Evolutionary conservation across 2,888 invertebrate species (phyloP).

Genomic region (Lypha dubia): DNA sequence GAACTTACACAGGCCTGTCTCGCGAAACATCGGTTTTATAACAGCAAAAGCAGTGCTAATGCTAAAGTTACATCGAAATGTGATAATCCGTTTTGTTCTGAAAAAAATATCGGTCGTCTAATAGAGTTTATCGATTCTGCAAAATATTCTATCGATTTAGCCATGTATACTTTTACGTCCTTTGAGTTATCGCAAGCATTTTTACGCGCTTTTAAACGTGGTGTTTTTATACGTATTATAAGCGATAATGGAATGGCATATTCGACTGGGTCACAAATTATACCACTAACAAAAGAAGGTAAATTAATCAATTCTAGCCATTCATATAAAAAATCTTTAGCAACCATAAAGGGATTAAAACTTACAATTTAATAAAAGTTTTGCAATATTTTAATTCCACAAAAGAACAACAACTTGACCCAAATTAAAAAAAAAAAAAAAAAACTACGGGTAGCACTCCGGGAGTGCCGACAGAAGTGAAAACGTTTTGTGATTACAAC

Average conservation of each 20-base stretch:
- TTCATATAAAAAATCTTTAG: too few species aligned
- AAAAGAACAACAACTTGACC: too few species aligned
- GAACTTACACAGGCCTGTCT: slow-evolving; percentile 73
- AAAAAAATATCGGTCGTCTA: slow-evolving; percentile 74
- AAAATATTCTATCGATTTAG: slow-evolving; percentile 79
- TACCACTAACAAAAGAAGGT: slow-evolving; percentile 72
- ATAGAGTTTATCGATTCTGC: slow-evolving; percentile 76
- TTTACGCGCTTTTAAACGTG: slow-evolving; percentile 75
- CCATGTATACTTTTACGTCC: slow-evolving; percentile 80
- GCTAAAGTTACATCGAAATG: slow-evolving; percentile 23
- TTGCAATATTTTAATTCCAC: too few species aligned
- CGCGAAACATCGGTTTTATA: slow-evolving; percentile 46
- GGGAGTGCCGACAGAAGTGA: too few species aligned
- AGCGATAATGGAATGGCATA: slow-evolving; percentile 78
- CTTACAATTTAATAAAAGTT: too few species aligned
- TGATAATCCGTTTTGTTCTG: slow-evolving; percentile 74
- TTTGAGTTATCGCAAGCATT: slow-evolving; percentile 74
- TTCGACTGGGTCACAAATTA: slow-evolving; percentile 75
- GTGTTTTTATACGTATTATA: slow-evolving; percentile 78
- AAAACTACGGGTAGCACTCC: too few species aligned
- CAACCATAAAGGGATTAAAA: too few species aligned
- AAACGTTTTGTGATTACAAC: too few species aligned
- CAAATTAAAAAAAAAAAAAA: too few species aligned
- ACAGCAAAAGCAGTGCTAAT: slow-evolving; percentile 13
- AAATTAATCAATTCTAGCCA: too few species aligned